Base-by-base conservation (phyloP, 2,113 vertebrate species). In the Delphinus delphis region DNA sequence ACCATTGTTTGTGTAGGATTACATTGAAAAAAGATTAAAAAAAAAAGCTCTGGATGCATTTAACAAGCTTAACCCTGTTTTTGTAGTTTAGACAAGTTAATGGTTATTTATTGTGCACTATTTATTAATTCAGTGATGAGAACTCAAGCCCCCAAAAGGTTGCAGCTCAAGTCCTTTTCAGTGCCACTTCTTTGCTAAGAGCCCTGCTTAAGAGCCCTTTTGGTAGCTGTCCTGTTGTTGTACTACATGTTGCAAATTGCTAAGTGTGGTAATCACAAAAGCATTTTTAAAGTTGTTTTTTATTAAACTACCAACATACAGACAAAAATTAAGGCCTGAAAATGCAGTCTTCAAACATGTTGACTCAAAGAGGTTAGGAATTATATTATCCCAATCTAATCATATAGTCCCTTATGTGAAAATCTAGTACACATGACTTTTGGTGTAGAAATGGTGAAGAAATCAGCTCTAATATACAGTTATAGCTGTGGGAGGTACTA, bases 231-330 rank as follows among this genome's bases (percentile, higher is more conserved):
- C 98, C 97, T 98, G 97, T 97, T 97, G 95, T 67, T 94, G 97
- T 98, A 98, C 97, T 98, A 96, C 98, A 97, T 98, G 98, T 97
- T 98, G 98, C 97, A 98, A 98, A 98, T 96, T 97, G 94, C 93
- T 96, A 93, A 98, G 97, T 98, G 96, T 96, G 55, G 96, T 98
- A 98, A 98, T 98, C 94, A 96, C 98, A 98, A 98, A 98, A 98
- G 96, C 91, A 28, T 50, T 98, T 98, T 93, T 97, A 97, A 94
- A 97, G 92, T 55, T 36, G 26, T 53, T n/a, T 71, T 88, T 92
- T 58, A 53, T 12, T 20, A 95, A 85, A 85, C 47, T 50, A 93
- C 71, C 77, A 80, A 88, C 50, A 84, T n/a, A 91, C 41, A 74
- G 60, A 58, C 28, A 79, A 81, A 93, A 91, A 87, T 8, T 8